These are phyloP conservation scores for Luehdorfia chinensis DNA, from an alignment of 1,140 invertebrate genomes.

Conservation along the genomic window DNA sequence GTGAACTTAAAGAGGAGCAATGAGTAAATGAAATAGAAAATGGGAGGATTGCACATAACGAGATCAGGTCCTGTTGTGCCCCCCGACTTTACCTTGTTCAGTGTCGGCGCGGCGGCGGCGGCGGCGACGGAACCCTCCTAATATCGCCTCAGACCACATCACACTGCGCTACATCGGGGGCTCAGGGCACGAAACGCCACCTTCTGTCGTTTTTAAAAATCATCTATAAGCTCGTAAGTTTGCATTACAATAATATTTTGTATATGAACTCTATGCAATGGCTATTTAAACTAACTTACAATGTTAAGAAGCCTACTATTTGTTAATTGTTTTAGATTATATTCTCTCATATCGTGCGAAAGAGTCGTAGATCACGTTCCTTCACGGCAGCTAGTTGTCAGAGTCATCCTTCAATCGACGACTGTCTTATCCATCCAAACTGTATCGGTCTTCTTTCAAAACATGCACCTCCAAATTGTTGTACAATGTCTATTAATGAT, in stretches of 20 bases:
- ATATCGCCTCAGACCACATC: slow-evolving; percentile 69
- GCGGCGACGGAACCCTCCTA: slow-evolving; percentile 50
- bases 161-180: slow-evolving; percentile 71
- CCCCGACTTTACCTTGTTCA: slow-evolving; percentile 62
- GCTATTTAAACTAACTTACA: slow-evolving; percentile 18
- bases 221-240: slow-evolving; percentile 66
- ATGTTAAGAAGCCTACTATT: slow-evolving; percentile 16
- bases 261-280: slow-evolving; percentile 19
- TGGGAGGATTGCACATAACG: slow-evolving; percentile 65
- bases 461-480: no score
- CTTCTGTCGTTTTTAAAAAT: slow-evolving; percentile 75
- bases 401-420: not conserved
- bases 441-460: no score
- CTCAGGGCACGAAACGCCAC: slow-evolving; percentile 69
- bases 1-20: slow-evolving; percentile 23
- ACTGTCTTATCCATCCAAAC: no score
- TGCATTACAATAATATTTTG: slow-evolving; percentile 31
- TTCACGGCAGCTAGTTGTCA: not conserved
- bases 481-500: no score
- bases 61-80: slow-evolving; percentile 60
- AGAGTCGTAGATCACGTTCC: not conserved
- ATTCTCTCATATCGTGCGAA: not conserved
- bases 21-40: slow-evolving; percentile 40
- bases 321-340: not conserved
- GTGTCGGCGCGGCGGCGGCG: slow-evolving; percentile 23